Evolutionary conservation across 2,797 vertebrate genomes (phyloP).

Genomic region (Cetoscarus ocellatus): DNA sequence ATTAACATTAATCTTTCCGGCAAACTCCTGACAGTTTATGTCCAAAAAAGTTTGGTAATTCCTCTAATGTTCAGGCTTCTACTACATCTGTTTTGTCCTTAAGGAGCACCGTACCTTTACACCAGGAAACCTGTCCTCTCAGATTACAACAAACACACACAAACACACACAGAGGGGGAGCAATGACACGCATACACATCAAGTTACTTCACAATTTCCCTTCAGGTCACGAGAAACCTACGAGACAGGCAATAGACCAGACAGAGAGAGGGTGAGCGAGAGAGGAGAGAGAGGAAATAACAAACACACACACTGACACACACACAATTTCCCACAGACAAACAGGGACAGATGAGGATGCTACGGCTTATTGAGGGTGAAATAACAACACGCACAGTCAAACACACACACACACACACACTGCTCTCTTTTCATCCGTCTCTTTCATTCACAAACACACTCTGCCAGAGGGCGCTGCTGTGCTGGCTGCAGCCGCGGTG

Average conservation of each 20-base stretch:
- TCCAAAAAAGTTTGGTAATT: background rate
- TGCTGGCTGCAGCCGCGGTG: constrained; percentile 12
- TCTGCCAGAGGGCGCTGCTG: constrained; percentile 10
- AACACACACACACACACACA: constrained; percentile 35
- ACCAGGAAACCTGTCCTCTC: background rate
- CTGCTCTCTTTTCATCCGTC: background rate
- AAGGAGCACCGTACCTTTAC: background rate
- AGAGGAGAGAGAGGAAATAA: background rate
- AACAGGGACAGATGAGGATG: background rate
- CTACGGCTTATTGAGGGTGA: constrained; percentile 8
- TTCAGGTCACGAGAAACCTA: constrained; percentile 37
- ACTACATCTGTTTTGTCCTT: background rate
- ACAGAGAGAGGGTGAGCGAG: constrained; percentile 1
- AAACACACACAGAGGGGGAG: background rate
- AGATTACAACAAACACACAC: background rate
- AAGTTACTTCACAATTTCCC: constrained; percentile 35
- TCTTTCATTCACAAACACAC: constrained; percentile 13
- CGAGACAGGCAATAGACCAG: constrained; percentile 18
- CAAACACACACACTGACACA: background rate
- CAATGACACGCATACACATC: constrained; percentile 35
- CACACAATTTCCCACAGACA: constrained; percentile 7
- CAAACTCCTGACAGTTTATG: background rate
- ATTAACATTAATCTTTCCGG: background rate
- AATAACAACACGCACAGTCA: constrained; percentile 19
- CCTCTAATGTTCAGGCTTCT: background rate